A percentile compares a stretch with the other conserved stretches of the same genome.
Conservation (phyloP, 2,888 invertebrate species). For the Epiblema foenella region DNA sequence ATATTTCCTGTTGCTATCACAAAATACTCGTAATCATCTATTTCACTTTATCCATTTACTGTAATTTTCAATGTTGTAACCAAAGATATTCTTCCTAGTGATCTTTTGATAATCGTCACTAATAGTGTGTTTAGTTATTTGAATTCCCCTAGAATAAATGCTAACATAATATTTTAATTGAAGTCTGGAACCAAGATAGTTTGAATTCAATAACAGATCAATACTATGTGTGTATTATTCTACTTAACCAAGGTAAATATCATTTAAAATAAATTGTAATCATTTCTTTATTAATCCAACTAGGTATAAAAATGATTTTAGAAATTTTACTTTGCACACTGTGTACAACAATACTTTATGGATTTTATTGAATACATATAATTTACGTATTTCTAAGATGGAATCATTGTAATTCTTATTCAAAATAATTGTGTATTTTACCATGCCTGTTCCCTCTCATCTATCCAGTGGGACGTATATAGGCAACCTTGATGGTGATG, state of each 20-base stretch:
- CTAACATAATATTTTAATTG: slow-evolving; percentile 48
- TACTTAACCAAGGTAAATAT: not conserved
- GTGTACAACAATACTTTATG: not conserved
- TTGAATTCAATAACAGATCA: not conserved
- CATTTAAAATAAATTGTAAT: not conserved
- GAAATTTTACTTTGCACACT: not conserved
- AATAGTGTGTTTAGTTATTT: slow-evolving; percentile 28
- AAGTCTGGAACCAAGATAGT: slow-evolving; percentile 28
- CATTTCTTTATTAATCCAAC: not conserved
- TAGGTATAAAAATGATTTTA: not conserved
- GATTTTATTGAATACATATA: not conserved
- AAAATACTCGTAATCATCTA: not conserved
- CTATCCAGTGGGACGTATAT: too few relatives aligned
- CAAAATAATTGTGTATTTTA: not conserved
- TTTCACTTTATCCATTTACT: not conserved
- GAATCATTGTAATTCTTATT: not conserved
- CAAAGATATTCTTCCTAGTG: slow-evolving; percentile 35
- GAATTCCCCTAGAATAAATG: slow-evolving; percentile 35
- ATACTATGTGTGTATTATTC: not conserved
- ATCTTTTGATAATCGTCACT: slow-evolving; percentile 27
- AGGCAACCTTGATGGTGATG: too few relatives aligned
- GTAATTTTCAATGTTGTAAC: slow-evolving; percentile 28
- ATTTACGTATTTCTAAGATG: too few relatives aligned
- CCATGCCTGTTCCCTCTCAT: not conserved
- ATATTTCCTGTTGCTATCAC: slow-evolving; percentile 3